Evolutionary conservation across 2,888 invertebrate genomes (phyloP).

Genomic region (Bugulina stolonifera): DNA sequence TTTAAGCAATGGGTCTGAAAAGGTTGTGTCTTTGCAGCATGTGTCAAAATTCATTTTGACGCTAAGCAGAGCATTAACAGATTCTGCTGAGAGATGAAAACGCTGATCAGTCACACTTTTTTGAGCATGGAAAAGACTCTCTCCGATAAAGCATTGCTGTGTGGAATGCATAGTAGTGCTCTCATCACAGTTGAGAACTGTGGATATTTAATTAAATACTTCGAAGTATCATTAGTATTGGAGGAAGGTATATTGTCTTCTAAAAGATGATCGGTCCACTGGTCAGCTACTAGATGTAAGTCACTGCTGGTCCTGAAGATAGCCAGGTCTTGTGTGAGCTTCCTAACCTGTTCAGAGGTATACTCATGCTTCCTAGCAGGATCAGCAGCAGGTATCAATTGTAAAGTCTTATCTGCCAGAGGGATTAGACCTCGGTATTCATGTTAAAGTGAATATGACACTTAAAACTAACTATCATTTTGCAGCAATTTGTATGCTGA

Average conservation of each 20-base stretch:
- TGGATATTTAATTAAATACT: not conserved
- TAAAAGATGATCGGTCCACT: not conserved
- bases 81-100: not conserved
- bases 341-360: not conserved
- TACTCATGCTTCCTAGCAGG: not conserved
- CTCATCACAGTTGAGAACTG: not conserved
- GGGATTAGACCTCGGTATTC: no score
- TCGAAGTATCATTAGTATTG: not conserved
- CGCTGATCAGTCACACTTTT: slow-evolving; percentile 1
- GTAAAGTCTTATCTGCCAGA: no score
- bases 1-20: not conserved
- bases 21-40: not conserved
- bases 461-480: no score
- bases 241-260: not conserved
- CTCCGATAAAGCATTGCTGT: not conserved
- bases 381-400: not conserved
- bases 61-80: not conserved
- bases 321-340: not conserved
- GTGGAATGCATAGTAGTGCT: not conserved
- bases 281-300: not conserved
- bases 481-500: no score
- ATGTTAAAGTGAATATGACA: no score
- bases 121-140: slow-evolving; percentile 8
- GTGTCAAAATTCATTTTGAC: not conserved
- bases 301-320: not conserved